Evolutionary conservation across 2,797 vertebrate genomes (phyloP).

Genomic region (Rousettus madagascariensis): DNA sequence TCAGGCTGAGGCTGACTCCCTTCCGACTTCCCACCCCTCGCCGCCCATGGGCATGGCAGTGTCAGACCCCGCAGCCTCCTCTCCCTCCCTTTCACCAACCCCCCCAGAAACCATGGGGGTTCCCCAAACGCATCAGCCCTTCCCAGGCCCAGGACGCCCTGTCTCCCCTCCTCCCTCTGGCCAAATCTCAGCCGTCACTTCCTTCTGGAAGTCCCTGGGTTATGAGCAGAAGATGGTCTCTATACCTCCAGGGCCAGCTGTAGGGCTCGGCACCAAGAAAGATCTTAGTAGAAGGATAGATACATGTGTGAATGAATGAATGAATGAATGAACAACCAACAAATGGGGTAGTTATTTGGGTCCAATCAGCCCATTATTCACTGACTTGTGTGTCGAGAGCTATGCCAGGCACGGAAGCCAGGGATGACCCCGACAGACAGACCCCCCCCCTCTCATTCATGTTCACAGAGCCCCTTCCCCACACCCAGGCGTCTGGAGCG

Average conservation of each 20-base stretch:
- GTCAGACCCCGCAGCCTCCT: background rate
- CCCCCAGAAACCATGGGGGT: background rate
- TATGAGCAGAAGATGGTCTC: background rate
- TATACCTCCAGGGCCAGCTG: background rate
- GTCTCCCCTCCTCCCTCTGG: background rate
- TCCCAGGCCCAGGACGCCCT: background rate
- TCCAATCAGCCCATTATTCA: background rate
- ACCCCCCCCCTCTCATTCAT: rapidly evolving
- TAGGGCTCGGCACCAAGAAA: background rate
- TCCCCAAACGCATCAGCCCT: background rate
- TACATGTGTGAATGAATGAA: background rate
- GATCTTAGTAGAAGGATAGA: background rate
- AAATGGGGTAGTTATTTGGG: background rate
- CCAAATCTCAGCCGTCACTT: background rate
- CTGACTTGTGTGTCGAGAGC: background rate
- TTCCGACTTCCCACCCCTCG: rapidly evolving
- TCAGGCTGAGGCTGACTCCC: background rate
- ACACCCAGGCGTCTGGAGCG: background rate
- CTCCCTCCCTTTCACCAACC: background rate
- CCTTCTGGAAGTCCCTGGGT: background rate
- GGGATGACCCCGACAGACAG: background rate
- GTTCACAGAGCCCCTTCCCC: background rate
- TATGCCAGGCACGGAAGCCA: background rate
- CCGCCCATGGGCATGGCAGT: rapidly evolving
- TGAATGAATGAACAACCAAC: background rate